A percentile compares a stretch with the other conserved stretches of the same genome.
phyloP scores from a whole-genome alignment of 2,888 invertebrate genomes.

The Acrobasis repandana region DNA sequence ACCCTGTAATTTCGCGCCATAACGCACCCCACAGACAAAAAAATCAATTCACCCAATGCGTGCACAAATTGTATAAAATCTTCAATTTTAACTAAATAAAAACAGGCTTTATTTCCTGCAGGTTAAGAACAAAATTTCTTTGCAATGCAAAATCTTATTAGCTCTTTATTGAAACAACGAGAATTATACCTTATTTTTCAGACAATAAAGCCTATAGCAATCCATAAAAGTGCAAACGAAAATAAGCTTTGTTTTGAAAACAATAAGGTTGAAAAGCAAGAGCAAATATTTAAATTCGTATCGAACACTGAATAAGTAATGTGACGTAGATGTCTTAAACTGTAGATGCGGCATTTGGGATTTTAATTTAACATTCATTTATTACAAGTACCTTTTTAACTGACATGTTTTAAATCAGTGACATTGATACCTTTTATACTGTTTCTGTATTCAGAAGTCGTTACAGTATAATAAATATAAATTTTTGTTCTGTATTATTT shows the following conservation, averaged over 20 bases:
- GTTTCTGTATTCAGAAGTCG: too few species aligned
- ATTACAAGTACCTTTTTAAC: neutral
- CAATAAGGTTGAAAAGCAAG: conserved; percentile 10
- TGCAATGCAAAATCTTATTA: conserved; percentile 1
- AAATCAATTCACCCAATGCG: conserved; percentile 21
- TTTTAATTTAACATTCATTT: conserved; percentile 3
- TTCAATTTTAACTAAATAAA: neutral
- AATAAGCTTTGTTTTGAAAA: neutral
- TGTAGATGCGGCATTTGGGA: conserved; percentile 28
- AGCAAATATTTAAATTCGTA: conserved; percentile 16
- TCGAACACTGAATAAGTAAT: conserved; percentile 52
- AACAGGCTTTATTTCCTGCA: neutral
- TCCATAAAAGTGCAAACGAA: conserved; percentile 2
- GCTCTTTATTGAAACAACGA: conserved; percentile 16
- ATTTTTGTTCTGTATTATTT: neutral
- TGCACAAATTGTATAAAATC: conserved; percentile 15
- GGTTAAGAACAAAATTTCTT: neutral
- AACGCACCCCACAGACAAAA: conserved; percentile 17
- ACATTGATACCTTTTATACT: neutral
- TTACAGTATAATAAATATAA: neutral
- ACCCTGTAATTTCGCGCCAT: conserved; percentile 22
- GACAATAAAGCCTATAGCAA: conserved; percentile 11
- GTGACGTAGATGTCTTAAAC: conserved; percentile 36
- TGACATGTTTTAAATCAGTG: neutral
- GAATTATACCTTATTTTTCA: conserved; percentile 16